These are phyloP conservation scores for Drosophila prolongata DNA, from an alignment of 2,888 invertebrate species.

Conservation along the genomic window DNA sequence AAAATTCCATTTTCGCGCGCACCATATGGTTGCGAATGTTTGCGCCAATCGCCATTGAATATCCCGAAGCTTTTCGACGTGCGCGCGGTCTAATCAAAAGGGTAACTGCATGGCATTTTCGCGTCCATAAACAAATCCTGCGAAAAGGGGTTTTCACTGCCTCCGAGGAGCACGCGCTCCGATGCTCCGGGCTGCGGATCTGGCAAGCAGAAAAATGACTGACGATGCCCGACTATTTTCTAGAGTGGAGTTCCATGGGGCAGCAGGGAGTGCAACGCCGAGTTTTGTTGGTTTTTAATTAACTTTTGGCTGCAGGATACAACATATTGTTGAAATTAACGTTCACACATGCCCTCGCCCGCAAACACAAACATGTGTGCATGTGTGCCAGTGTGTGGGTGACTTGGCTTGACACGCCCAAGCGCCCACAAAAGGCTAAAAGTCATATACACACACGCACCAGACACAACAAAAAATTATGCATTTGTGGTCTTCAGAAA, in stretches of 20 bases:
- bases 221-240: slow-evolving; percentile 45
- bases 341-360: slow-evolving; percentile 48
- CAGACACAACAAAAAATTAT: slow-evolving; percentile 1
- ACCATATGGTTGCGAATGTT: slow-evolving; percentile 50
- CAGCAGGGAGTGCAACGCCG: slow-evolving; percentile 54
- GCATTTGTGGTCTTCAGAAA: no score
- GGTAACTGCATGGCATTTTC: slow-evolving; percentile 38
- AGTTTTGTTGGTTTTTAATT: slow-evolving; percentile 85
- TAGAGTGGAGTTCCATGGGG: slow-evolving; percentile 6
- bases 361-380: slow-evolving; percentile 55
- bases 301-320: slow-evolving; percentile 84
- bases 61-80: slow-evolving; percentile 43
- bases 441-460: slow-evolving; percentile 25
- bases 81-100: slow-evolving; percentile 47
- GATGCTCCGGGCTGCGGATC: background rate
- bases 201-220: slow-evolving; percentile 53
- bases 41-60: slow-evolving; percentile 55
- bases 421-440: slow-evolving; percentile 40
- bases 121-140: slow-evolving; percentile 47
- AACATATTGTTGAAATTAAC: slow-evolving; percentile 83
- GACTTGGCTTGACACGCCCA: slow-evolving; percentile 42
- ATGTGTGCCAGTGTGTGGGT: slow-evolving; percentile 49
- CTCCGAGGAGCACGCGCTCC: slow-evolving; percentile 34
- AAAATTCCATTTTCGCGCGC: slow-evolving; percentile 76
- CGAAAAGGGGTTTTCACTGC: slow-evolving; percentile 8